Base-by-base conservation (phyloP, 2,113 vertebrate genomes). In the Tamias sibiricus region DNA sequence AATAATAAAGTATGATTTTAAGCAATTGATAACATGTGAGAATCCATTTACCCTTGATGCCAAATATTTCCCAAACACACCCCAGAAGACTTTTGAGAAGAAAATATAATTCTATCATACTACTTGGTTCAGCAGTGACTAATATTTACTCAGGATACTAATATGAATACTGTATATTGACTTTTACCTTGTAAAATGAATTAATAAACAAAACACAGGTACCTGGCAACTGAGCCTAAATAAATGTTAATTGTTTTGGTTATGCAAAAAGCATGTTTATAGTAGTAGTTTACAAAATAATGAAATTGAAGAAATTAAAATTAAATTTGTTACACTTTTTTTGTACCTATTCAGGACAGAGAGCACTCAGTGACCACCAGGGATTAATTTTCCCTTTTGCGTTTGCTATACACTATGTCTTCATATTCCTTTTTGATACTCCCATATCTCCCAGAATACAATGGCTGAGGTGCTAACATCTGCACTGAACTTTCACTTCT, bases 101-200 rank as follows among this genome's bases (percentile, higher is more conserved):
- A 68, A 62, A 91, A 47, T 54, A 6, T 8, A 95, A 42, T 44
- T 40, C 47, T 52, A 76, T 20, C 28, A 59, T 0, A 3, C 30
- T 87, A 32, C 30, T n/a, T 49, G 7, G 59, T 13, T 82, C 57
- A n/a, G 26, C 47, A 81, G 11, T 62, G 37, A 47, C 8, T 57
- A 44, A n/a, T 47, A 32, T 30, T 37, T 62, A 66, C 49, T 72
- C 30, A 80, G 40, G 35, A 69, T 5, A 54, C 49, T 0, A 12
- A 35, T 71, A 87, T 5, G 59, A 72, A 77, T 42, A 8, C 28
- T 47, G 4, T 17, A 2, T 37, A 9, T 81, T 94, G 26, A 32
- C 42, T 80, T 86, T 72, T 40, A 26, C 28, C 26, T 89, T 83
- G 85, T 44, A 72, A 94, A 81, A 85, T 77, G 44, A 95, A 76